Base-by-base conservation (phyloP, 35 echinoderm and acorn worm genomes). In the Apostichopus californicus region DNA sequence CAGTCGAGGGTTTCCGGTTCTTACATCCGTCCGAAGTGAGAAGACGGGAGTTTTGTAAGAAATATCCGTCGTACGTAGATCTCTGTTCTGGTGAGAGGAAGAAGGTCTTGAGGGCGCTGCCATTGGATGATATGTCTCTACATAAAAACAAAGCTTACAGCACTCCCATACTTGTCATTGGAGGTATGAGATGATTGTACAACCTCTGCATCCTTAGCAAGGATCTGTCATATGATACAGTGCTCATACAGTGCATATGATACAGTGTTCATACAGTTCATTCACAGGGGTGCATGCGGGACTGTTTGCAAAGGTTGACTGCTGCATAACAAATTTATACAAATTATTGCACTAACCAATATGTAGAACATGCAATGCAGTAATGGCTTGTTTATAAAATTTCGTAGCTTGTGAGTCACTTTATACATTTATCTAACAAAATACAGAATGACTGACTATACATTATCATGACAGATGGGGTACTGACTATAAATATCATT, bases 151-250 rank as follows among this genome's bases (percentile, higher is more conserved):
- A 79, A 56, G 95, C 92, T 5, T 96, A 96, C 63, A 90, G 54
- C 56, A 93, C 90, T 25, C 95, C 95, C 12, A 96, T 96, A 70
- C 66, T 96, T 6, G 92, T 96, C 6, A 90, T 96, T 25, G 92
- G 92, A 80, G 95, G 95, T 96, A 87, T 58, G 83, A 61, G 12
- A 61, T 61, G 58, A 9, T 61, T 79, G 0, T 4, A 17, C 5
- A 10, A 9, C 28, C 28, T 21, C 8, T 55, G 17, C 18, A 52
- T 57, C 5, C 57, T 59, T 59, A 7, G 8, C 57, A 1, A 61
- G 58, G 58, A 9, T 12, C 34, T 46, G 34, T 46, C 34, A 46
- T 46, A 46, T 46, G 34, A 46, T 46, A 46, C 34, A 46, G 34
- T 46, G 34, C 3, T 46, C 34, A 46, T 34, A 34, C 28, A 34